Evolutionary conservation across 2,113 vertebrate species (phyloP).

Genomic region (Chlorodrepanis virens): DNA sequence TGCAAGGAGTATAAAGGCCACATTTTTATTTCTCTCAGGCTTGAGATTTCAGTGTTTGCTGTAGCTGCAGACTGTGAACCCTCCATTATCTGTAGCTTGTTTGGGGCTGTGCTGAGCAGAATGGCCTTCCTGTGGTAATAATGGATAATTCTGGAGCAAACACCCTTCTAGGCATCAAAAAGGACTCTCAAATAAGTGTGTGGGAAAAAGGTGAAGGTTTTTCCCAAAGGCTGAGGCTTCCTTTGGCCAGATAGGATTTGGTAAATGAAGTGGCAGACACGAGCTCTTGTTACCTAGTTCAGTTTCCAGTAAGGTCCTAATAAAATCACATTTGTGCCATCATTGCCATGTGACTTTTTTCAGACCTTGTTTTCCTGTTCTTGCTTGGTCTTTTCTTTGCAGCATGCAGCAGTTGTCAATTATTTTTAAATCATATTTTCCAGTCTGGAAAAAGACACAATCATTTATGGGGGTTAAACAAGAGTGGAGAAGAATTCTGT

Average conservation of each 20-base stretch:
- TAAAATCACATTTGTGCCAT: not conserved
- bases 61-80: not conserved
- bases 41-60: not conserved
- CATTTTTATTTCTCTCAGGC: not conserved
- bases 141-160: not conserved
- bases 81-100: not conserved
- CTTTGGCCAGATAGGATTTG: not conserved
- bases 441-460: not conserved
- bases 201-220: not conserved
- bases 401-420: not conserved
- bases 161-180: not conserved
- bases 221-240: not conserved
- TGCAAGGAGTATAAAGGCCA: not conserved
- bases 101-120: not conserved
- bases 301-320: not conserved
- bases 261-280: not conserved
- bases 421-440: not conserved
- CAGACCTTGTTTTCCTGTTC: not conserved
- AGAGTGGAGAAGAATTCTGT: not conserved
- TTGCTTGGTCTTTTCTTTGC: not conserved
- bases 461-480: not conserved
- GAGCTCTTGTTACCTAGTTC: not conserved
- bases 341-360: not conserved
- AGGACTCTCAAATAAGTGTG: not conserved
- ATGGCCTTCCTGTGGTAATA: not conserved